Conservation (phyloP, 2,113 vertebrate species). For the Hylia prasina region DNA sequence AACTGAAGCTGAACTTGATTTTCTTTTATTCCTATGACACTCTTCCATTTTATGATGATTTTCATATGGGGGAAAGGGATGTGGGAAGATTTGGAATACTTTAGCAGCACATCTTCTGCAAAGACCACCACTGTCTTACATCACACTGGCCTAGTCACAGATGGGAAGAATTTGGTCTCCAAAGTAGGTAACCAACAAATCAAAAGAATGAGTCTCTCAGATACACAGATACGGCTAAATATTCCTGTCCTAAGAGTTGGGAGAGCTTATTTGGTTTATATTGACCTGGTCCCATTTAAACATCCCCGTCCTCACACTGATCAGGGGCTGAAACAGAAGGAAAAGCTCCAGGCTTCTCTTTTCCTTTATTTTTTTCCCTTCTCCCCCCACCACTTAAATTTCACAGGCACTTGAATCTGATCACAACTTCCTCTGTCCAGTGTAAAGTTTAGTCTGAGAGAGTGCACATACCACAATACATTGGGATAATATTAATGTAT, state of each 20-base stretch:
- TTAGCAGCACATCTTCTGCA: background rate
- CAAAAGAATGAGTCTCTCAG: background rate
- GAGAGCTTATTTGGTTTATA: slow-evolving; percentile 21
- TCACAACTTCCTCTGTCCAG: slow-evolving; percentile 70
- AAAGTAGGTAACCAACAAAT: background rate
- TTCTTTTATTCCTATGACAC: background rate
- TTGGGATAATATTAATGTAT: slow-evolving; percentile 76
- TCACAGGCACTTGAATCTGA: slow-evolving; percentile 74
- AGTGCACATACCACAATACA: slow-evolving; percentile 57
- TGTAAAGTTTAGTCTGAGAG: slow-evolving; percentile 70
- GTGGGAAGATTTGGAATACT: background rate
- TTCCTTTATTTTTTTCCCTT: slow-evolving; percentile 27
- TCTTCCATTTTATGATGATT: background rate
- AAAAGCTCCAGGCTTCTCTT: slow-evolving; percentile 58
- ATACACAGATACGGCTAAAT: background rate
- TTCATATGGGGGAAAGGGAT: background rate
- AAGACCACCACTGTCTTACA: background rate
- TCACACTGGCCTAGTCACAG: background rate
- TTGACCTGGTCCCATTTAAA: slow-evolving; percentile 36
- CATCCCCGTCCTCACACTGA: slow-evolving; percentile 59
- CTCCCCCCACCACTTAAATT: slow-evolving; percentile 45
- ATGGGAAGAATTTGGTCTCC: background rate
- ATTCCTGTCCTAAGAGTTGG: background rate
- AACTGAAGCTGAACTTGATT: background rate
- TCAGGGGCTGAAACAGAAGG: slow-evolving; percentile 57